Conservation (phyloP, 2,113 vertebrate species). For the Plecturocebus donacophilus region DNA sequence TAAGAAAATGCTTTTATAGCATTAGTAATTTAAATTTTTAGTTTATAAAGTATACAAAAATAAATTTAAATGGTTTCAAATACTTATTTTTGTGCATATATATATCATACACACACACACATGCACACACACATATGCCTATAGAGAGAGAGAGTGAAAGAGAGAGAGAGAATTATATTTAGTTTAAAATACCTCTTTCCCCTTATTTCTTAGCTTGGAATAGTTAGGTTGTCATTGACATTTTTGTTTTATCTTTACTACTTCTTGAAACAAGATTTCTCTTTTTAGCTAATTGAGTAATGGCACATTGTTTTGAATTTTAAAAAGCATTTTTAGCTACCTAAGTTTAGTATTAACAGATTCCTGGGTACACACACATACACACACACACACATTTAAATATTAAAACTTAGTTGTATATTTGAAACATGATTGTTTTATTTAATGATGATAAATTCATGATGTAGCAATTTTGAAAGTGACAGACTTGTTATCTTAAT, state of each 20-base stretch:
- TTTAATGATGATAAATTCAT: neutral
- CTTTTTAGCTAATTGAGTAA: neutral
- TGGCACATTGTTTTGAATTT: neutral
- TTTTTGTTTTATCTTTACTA: neutral
- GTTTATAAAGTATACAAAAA: neutral
- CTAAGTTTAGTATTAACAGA: neutral
- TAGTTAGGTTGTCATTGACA: neutral
- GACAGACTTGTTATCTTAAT: neutral
- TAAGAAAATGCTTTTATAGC: neutral
- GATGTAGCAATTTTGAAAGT: neutral
- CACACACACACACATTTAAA: neutral
- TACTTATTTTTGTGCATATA: neutral
- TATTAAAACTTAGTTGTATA: neutral
- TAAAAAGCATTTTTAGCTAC: neutral
- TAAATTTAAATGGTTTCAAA: neutral
- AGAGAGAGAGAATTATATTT: neutral
- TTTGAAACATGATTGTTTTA: neutral
- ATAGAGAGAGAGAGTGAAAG: no score
- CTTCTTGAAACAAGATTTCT: neutral
- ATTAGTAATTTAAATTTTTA: neutral
- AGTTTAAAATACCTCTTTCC: neutral
- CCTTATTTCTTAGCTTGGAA: neutral
- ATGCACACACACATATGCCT: neutral
- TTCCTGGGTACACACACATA: neutral
- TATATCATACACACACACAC: neutral